Evolutionary conservation across 2,888 invertebrate genomes (phyloP).

Genomic region (Julus scandinavius): DNA sequence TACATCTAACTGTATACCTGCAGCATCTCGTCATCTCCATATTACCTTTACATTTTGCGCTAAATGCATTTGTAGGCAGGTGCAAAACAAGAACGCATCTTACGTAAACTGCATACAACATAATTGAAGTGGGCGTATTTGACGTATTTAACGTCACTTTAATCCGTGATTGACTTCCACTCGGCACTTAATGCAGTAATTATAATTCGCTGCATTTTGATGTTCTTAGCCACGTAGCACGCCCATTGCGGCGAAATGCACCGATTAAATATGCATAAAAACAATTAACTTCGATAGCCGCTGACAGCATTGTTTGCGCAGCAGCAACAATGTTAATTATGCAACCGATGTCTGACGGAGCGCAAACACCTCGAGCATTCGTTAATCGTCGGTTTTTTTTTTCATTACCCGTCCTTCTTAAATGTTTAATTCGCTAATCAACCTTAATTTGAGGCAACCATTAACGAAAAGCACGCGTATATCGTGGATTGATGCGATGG

Average conservation of each 20-base stretch:
- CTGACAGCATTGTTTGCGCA: conserved; percentile 10
- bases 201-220: not conserved
- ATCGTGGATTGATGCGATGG: not conserved
- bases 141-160: conserved; percentile 18
- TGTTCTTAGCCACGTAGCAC: not conserved
- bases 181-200: not conserved
- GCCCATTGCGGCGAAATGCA: not conserved
- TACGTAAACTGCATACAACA: not conserved
- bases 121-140: not conserved
- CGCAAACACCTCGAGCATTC: not conserved
- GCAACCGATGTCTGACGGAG: not conserved
- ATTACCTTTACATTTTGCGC: too few relatives aligned
- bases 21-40: too few relatives aligned
- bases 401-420: not conserved
- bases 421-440: conserved; percentile 18
- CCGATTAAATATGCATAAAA: not conserved
- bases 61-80: too few relatives aligned
- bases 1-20: too few relatives aligned
- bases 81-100: too few relatives aligned
- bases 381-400: not conserved
- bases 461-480: not conserved
- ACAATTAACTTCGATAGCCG: not conserved
- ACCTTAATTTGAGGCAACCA: not conserved
- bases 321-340: not conserved
- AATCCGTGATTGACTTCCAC: conserved; percentile 18